phyloP scores from a whole-genome alignment of 2,113 vertebrate genomes.

The Gallinago media region DNA sequence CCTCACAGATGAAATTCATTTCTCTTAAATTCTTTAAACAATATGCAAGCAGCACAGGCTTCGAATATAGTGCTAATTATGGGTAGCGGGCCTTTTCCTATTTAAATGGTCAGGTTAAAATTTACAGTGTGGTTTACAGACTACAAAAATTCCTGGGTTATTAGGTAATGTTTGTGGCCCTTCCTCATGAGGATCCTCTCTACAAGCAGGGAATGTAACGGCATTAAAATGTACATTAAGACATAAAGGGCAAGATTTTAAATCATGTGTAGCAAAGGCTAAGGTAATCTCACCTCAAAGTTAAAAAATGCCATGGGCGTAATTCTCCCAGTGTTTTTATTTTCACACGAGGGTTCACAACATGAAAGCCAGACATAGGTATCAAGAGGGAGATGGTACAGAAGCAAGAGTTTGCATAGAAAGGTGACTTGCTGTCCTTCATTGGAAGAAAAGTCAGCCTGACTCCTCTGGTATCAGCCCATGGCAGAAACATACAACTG shows the following conservation, averaged over 20 bases:
- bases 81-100: neutral
- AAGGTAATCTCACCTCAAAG: neutral
- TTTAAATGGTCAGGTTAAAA: slow-evolving; percentile 28
- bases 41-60: neutral
- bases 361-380: neutral
- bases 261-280: neutral
- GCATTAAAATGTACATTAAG: neutral
- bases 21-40: slow-evolving; percentile 49
- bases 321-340: neutral
- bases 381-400: neutral
- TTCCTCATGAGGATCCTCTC: neutral
- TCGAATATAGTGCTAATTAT: slow-evolving; percentile 37
- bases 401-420: neutral
- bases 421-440: neutral
- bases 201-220: neutral
- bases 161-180: slow-evolving; percentile 29
- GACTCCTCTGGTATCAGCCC: neutral
- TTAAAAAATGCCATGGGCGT: neutral
- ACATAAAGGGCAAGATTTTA: neutral
- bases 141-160: slow-evolving; percentile 32
- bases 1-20: slow-evolving; percentile 34
- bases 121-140: slow-evolving; percentile 15
- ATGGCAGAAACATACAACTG: neutral
- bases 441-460: neutral
- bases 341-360: neutral